phyloP scores from a whole-genome alignment of 1,140 invertebrate species.

The Drosophila ohnishii region DNA sequence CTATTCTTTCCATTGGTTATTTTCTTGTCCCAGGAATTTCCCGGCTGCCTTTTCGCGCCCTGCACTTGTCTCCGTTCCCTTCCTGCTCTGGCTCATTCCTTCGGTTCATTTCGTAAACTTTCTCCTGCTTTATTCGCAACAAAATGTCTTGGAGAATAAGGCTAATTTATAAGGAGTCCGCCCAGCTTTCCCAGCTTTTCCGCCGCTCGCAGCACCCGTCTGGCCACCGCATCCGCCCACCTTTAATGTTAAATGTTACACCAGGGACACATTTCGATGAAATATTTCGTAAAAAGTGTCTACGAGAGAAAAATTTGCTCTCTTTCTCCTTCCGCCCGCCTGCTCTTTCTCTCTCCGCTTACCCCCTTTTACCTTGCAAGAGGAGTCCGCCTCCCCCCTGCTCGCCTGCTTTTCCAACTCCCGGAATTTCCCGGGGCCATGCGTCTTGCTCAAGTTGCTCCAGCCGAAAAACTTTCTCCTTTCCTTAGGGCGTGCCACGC shows the following conservation, averaged over 20 bases:
- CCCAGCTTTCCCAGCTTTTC: conserved; percentile 10
- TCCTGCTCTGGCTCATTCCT: background rate
- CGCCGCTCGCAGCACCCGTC: conserved; percentile 1
- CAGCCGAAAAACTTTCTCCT: conserved; percentile 76
- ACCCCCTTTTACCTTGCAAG: conserved; percentile 16
- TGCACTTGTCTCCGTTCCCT: conserved; percentile 40
- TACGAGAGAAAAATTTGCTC: conserved; percentile 74
- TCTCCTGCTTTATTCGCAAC: conserved; percentile 79
- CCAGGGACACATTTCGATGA: conserved; percentile 83
- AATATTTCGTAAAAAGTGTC: conserved; percentile 83
- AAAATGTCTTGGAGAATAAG: conserved; percentile 81
- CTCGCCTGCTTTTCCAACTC: conserved; percentile 7
- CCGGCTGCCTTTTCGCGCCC: conserved; percentile 2
- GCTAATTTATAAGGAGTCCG: conserved; percentile 80
- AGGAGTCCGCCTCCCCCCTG: background rate
- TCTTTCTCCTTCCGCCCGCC: background rate
- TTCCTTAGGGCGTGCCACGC: conserved; percentile 72
- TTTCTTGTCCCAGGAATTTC: conserved; percentile 22
- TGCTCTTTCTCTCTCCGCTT: conserved; percentile 4
- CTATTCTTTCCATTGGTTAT: conserved; percentile 20
- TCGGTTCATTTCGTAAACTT: conserved; percentile 69
- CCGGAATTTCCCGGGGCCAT: conserved; percentile 48
- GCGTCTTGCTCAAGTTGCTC: conserved; percentile 66
- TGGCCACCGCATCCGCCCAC: conserved; percentile 57
- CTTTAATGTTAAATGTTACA: conserved; percentile 83